phyloP scores from a whole-genome alignment of 2,113 vertebrate genomes.

The Chaetodon auriga region DNA sequence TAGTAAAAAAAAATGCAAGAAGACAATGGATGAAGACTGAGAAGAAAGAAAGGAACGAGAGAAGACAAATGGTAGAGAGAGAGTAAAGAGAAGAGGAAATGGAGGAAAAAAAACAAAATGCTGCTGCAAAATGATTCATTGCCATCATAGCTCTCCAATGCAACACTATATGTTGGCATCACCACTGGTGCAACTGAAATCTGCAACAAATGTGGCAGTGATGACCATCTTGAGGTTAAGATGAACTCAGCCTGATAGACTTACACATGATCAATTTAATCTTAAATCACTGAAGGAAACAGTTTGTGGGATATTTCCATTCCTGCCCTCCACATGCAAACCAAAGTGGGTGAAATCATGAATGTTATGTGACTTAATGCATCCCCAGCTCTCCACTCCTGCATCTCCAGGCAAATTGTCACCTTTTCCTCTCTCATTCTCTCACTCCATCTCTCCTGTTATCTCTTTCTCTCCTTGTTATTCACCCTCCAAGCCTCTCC shows the following conservation, averaged over 20 bases:
- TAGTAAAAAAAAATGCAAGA: no score
- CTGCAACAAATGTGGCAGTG: background rate
- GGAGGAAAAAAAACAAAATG: background rate
- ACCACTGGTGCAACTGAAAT: background rate
- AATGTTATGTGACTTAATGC: constrained; percentile 48
- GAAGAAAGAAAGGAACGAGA: no score
- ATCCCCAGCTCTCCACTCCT: constrained; percentile 43
- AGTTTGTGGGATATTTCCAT: background rate
- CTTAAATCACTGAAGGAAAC: background rate
- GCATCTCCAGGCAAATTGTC: constrained; percentile 81
- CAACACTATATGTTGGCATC: background rate
- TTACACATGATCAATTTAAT: background rate
- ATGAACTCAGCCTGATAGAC: background rate
- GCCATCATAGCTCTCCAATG: background rate
- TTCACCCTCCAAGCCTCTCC: constrained; percentile 83
- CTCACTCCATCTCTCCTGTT: constrained; percentile 58
- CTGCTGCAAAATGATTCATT: background rate
- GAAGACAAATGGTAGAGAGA: background rate
- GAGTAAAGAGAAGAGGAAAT: background rate
- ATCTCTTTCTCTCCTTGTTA: constrained; percentile 82
- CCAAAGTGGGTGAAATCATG: constrained; percentile 59
- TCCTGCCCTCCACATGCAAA: background rate
- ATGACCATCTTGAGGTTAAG: background rate
- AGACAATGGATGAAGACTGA: no score
- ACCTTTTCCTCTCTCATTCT: constrained; percentile 83